Evolutionary conservation across 2,888 invertebrate species (phyloP).

Genomic region (Leptinotarsa juncta): DNA sequence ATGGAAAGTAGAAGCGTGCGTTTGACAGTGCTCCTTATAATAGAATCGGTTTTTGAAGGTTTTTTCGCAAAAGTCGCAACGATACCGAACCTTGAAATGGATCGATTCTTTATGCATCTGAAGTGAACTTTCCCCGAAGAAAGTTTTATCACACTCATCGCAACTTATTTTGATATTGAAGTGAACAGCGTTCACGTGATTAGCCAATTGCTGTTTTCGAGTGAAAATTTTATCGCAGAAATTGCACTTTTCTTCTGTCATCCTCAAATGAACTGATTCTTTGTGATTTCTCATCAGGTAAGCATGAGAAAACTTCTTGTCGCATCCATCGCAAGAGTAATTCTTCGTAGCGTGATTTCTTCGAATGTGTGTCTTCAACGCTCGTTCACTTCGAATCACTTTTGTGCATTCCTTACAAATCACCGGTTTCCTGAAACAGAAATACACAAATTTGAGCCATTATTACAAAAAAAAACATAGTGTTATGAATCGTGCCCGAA

Average conservation of each 20-base stretch:
- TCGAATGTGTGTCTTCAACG: not conserved
- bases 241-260: not conserved
- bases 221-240: slow-evolving; percentile 8
- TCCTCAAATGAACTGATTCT: slow-evolving; percentile 12
- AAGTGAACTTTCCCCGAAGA: not conserved
- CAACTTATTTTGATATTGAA: not conserved
- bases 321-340: slow-evolving; percentile 10
- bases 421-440: not conserved
- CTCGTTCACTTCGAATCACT: not conserved
- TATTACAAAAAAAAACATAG: too few species aligned
- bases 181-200: slow-evolving; percentile 5
- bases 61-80: slow-evolving; percentile 5
- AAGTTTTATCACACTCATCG: not conserved
- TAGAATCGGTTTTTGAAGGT: slow-evolving; percentile 3
- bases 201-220: not conserved
- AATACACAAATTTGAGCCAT: not conserved
- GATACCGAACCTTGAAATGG: slow-evolving; percentile 2
- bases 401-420: slow-evolving; percentile 4
- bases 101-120: not conserved
- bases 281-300: slow-evolving; percentile 14
- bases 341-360: not conserved
- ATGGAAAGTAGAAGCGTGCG: not conserved
- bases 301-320: slow-evolving; percentile 6
- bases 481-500: too few species aligned
- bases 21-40: not conserved